Conservation (phyloP, 2,113 vertebrate genomes). For the Camelus bactrianus region DNA sequence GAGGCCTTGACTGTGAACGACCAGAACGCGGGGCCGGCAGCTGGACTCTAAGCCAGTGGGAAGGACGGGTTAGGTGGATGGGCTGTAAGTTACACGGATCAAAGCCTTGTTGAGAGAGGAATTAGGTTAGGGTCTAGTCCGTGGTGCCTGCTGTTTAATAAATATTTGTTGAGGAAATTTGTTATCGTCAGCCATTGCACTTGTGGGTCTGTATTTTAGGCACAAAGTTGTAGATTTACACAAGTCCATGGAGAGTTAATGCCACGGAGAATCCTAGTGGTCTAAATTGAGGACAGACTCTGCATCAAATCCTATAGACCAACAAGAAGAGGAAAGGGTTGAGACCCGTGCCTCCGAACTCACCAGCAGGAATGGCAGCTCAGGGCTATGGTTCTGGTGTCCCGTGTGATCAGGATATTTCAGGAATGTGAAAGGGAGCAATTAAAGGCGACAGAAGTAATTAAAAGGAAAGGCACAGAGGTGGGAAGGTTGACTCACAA, state of each 20-base stretch:
- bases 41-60: neutral
- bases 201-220: neutral
- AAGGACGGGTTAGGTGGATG: neutral
- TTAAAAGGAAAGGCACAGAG: neutral
- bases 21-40: neutral
- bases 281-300: neutral
- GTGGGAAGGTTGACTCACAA: neutral
- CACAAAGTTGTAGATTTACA: neutral
- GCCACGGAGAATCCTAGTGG: neutral
- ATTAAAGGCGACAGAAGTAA: conserved; percentile 18
- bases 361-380: neutral
- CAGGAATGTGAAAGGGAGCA: neutral
- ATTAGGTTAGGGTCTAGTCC: neutral
- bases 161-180: neutral
- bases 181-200: neutral
- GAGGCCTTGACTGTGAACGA: neutral
- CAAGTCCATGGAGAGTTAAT: neutral
- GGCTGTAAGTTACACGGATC: neutral
- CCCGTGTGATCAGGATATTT: neutral
- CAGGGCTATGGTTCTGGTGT: neutral
- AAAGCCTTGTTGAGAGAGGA: neutral
- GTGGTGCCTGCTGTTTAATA: neutral
- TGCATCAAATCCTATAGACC: conserved; percentile 13
- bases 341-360: neutral
- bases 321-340: neutral